These are phyloP conservation scores for Myotis findleyi DNA, from an alignment of 2,797 vertebrate genomes.

Conservation along the genomic window DNA sequence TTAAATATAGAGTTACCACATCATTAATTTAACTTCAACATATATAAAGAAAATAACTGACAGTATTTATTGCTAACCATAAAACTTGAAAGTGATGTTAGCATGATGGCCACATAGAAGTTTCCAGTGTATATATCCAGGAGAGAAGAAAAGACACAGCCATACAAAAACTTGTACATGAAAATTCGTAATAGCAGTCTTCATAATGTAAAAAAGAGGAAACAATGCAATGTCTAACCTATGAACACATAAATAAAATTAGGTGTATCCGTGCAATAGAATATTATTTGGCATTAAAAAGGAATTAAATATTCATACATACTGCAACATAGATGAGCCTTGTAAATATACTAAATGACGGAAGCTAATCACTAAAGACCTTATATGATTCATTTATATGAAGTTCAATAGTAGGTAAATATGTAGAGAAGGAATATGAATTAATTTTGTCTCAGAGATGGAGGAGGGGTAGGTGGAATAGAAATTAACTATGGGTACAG, in stretches of 20 bases:
- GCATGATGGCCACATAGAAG: too few species aligned
- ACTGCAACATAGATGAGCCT: neutral
- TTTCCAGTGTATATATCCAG: too few species aligned
- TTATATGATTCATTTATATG: neutral
- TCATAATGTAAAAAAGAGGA: neutral
- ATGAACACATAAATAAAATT: neutral
- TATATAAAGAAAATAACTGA: neutral
- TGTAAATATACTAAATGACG: neutral
- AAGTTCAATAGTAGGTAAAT: neutral
- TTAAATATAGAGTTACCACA: neutral
- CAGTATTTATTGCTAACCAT: too few species aligned
- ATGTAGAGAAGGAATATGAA: neutral
- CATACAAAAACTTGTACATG: too few species aligned
- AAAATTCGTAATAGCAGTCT: neutral
- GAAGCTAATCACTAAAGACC: neutral
- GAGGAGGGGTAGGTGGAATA: neutral
- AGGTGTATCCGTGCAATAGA: neutral
- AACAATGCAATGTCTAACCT: neutral
- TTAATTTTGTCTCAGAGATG: neutral
- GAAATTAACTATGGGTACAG: neutral
- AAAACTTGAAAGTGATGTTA: too few species aligned
- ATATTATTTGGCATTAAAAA: neutral
- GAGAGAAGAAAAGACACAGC: too few species aligned
- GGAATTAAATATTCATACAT: too few species aligned
- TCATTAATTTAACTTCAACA: neutral